A percentile compares a stretch with the other conserved stretches of the same genome.
Conservation (phyloP, 2,113 vertebrate genomes). For the Orycteropus afer region DNA sequence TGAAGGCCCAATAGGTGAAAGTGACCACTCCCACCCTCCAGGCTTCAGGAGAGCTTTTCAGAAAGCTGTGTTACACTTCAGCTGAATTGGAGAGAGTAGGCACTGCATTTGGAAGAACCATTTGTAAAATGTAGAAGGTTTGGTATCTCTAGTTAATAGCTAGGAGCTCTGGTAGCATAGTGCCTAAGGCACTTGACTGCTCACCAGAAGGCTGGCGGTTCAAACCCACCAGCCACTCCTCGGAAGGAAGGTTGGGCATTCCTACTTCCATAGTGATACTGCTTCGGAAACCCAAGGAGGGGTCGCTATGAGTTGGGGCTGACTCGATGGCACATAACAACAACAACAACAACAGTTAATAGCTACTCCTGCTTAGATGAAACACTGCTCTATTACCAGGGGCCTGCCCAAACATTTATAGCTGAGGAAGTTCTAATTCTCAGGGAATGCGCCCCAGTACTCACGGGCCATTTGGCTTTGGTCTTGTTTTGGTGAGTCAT, state of each 20-base stretch:
- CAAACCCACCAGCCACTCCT: too few species aligned
- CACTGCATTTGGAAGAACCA: not conserved
- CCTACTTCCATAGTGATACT: too few species aligned
- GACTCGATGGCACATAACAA: too few species aligned
- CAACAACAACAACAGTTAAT: too few species aligned
- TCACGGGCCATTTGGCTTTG: not conserved
- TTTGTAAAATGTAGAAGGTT: not conserved
- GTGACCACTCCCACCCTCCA: constrained; percentile 12
- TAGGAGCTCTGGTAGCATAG: too few species aligned
- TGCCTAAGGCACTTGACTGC: too few species aligned
- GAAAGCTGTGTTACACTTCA: constrained; percentile 19
- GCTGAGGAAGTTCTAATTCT: not conserved
- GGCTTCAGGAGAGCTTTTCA: not conserved
- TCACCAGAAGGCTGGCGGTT: too few species aligned
- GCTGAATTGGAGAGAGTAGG: not conserved
- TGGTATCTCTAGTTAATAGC: not conserved
- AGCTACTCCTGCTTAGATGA: constrained; percentile 56
- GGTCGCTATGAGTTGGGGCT: too few species aligned
- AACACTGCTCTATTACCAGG: not conserved
- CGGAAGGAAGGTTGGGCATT: too few species aligned
- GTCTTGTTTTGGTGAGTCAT: not conserved
- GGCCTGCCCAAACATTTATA: not conserved
- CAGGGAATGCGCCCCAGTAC: not conserved
- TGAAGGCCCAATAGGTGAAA: not conserved
- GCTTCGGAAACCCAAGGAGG: too few species aligned